Base-by-base conservation (phyloP, 2,113 vertebrate genomes). In the Colaptes auratus region DNA sequence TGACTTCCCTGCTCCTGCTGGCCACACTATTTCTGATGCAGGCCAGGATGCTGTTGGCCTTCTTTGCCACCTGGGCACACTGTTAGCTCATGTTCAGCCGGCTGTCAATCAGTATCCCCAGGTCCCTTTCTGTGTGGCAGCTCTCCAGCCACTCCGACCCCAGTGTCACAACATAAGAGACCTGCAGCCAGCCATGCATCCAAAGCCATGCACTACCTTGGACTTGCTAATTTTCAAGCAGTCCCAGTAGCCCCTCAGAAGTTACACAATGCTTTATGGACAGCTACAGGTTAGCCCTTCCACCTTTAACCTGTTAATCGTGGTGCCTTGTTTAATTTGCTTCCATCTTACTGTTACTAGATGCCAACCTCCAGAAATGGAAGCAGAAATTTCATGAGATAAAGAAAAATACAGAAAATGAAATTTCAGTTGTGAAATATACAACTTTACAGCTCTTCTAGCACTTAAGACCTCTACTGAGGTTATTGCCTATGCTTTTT, bases 231-330 rank as follows among this genome's bases (percentile, higher is more conserved):
- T 64, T 73, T 66, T 56, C 65, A 69, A 0, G 12, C 21, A 42
- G 28, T 24, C 53, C 5, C 48, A 67, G 46, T 20, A 88, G 53
- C 10, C 11, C 15, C 7, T 44, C 67, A 65, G 30, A 55, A 25
- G 6, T 46, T 59, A 24, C 4, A 5, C 5, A 2, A 30, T 44
- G 20, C 7, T 84, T 64, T 65, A 53, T 72, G 21, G 27, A 48
- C 25, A 52, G 13, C 16, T 35, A 35, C 3, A 4, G 6, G 3
- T 25, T 46, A 63, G 2, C 5, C 5, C 4, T 2, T 14, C 9
- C 6, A 6, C 5, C 1, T 9, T 12, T 15, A 15, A 50, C 0
- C 10, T 31, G 9, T 52, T 65, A 69, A 58, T 44, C 9, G 59
- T n/a, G 28, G 89, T 17, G 15, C 6, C 8, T 61, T 7, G 8